Conservation (phyloP, 2,888 invertebrate genomes). For the Congeria kusceri region DNA sequence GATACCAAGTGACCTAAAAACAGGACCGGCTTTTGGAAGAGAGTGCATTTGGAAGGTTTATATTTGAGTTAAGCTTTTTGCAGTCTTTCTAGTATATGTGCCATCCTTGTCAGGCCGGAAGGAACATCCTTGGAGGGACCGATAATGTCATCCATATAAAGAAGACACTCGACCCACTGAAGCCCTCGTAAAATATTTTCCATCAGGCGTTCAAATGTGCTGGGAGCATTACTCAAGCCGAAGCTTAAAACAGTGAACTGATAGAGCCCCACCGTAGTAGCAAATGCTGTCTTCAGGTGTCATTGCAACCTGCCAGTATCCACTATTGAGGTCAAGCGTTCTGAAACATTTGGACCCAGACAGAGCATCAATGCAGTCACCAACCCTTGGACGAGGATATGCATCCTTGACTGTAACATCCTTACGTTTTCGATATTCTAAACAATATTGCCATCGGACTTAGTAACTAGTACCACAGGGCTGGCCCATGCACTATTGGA, state of each 20-base stretch:
- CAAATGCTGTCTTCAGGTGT: constrained; percentile 61
- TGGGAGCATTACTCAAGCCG: not conserved
- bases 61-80: constrained; percentile 14
- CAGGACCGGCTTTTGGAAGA: constrained; percentile 18
- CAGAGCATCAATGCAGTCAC: constrained; percentile 49
- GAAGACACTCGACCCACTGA: too few species aligned
- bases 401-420: constrained; percentile 46
- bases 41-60: constrained; percentile 35
- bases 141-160: constrained; percentile 29
- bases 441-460: constrained; percentile 50
- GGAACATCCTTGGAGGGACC: constrained; percentile 4
- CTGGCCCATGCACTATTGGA: constrained; percentile 53
- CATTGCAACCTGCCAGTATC: too few species aligned
- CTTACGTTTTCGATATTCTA: constrained; percentile 55
- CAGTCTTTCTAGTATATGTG: too few species aligned
- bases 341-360: constrained; percentile 47
- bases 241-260: not conserved
- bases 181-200: constrained; percentile 3
- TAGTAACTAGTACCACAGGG: constrained; percentile 48
- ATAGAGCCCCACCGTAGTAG: constrained; percentile 28
- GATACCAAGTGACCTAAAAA: constrained; percentile 20
- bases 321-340: constrained; percentile 51
- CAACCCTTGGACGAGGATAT: constrained; percentile 50
- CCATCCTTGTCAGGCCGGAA: too few species aligned
- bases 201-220: constrained; percentile 1